Evolutionary conservation across 2,797 vertebrate genomes (phyloP), one percentile per base, ranked within the genome.

Genomic region (Acrossocheilus fasciatus): DNA sequence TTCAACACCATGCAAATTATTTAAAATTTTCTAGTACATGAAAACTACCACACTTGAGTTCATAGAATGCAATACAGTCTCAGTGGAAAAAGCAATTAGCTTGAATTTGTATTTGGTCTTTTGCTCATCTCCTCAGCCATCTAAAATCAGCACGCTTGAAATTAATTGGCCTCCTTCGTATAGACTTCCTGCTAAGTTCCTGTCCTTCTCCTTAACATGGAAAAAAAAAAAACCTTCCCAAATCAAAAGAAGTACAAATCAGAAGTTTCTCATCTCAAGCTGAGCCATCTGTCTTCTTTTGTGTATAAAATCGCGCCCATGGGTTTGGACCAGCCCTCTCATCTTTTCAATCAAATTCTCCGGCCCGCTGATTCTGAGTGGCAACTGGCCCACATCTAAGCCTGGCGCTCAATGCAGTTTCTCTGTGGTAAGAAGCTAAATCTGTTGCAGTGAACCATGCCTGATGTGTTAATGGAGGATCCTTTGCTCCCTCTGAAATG

Each of bases 201-300:
- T 54, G 54, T 87, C 81, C 64, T 64, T 74, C 76, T 85, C 26
- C 66, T 88, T 82, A 86, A 88, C 39, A 34, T 34, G 26, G 23
- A 62, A 80, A 57, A 70, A 30, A 70, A 30, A 76, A 50, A 77
- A 69, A 47, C 10, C 26, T 69, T 36, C 47, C 54, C 39, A 43
- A 72, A 85, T 85, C 52, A 62, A 80, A 80, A 83, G 75, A 89
- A 74, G 47, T 78, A 69, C 45, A 87, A 86, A 73, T 88, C 70
- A 83, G 73, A 89, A 79, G 54, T 30, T 45, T 78, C 82, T 85
- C 73, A 66, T 89, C 68, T 87, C 80, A 57, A 90, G 79, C 81
- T 34, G 64, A 47, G 50, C 89, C 91, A 90, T 90, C 89, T 91
- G 91, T 81, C 87, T 57, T 72, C 87, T 84, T 88, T 88, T 87